Evolutionary conservation across 2,888 invertebrate genomes (phyloP), one percentile per base, ranked within the genome.

Genomic region (Brachylomia viminalis): DNA sequence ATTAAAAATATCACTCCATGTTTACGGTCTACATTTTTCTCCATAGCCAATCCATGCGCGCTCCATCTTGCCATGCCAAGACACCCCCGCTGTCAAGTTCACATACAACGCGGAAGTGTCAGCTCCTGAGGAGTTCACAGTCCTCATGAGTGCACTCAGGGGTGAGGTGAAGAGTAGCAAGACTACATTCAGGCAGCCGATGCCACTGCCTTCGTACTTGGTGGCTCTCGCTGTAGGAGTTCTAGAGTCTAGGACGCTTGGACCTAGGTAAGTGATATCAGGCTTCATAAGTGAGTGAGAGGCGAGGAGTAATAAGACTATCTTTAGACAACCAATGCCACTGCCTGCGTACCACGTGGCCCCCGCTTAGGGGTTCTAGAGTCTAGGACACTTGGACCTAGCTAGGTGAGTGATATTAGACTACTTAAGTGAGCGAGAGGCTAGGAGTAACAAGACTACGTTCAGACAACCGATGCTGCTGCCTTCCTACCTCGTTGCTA

Each of bases 331-430:
- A 92, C 97, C 97, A 20, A 97, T 99, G 69, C 98, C 99, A 0
- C 98, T 99, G 86, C 99, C 99, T 0, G 97, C 98, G 0, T 99
- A 99, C 91, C 96, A 99, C 70, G 97, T 99, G 65, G 99, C 99
- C 0, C 97, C 99, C 76, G 99, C 98, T 1, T 98, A 38, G 99
- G 99, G 0, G 97, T 97, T 64, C 92, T 99, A 79, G 98, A 98
- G 86, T 97, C 97, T 0, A 97, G 98, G 84, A 94, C 97, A 70
- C 96, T 99, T 65, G 99, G 99, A 7, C 98, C 98, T 0, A 97
- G 97, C 98, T 0, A 97, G 97, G 97, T 96, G 66, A 89, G 86
- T 45, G 11, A 5, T 45, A 3, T 17, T 30, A 17, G 42, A 7
- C 8, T 52, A 52, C 52, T 38, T 38, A 38, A 38, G 38, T 38